These are phyloP conservation scores for Hydrolagus affinis DNA, from an alignment of 2,113 vertebrate genomes.

Conservation along the genomic window DNA sequence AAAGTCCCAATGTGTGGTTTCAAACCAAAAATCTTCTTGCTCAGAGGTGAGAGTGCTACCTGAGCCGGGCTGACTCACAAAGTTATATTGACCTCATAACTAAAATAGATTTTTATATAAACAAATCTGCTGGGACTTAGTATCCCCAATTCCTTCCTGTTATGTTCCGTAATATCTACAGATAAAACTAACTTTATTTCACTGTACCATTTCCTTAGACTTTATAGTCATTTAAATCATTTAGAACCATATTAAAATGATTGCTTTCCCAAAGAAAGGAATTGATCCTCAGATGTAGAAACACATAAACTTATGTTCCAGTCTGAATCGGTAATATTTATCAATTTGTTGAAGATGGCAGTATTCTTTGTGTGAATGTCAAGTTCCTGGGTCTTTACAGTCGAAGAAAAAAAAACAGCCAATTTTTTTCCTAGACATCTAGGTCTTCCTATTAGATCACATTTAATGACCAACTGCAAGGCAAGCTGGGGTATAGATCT, in stretches of 20 bases:
- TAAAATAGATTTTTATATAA: neutral
- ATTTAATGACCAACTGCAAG: conserved; percentile 43
- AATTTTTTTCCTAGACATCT: neutral
- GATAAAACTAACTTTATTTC: neutral
- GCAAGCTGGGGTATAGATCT: conserved; percentile 76
- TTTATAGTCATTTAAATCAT: neutral
- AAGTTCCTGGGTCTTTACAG: neutral
- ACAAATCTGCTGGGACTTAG: too few relatives aligned
- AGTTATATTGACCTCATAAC: neutral
- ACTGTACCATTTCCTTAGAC: neutral
- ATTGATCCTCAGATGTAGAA: neutral
- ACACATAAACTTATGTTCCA: neutral
- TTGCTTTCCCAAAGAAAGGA: neutral
- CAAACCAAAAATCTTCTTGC: too few relatives aligned
- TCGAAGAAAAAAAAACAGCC: neutral
- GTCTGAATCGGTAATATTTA: neutral
- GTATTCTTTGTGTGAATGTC: neutral
- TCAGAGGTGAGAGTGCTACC: too few relatives aligned
- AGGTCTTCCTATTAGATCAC: neutral
- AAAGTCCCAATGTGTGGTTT: too few relatives aligned
- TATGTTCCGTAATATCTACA: neutral
- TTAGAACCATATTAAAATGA: neutral
- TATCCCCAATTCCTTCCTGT: neutral
- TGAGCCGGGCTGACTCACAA: too few relatives aligned
- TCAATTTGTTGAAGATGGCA: neutral